Evolutionary conservation across 2,797 vertebrate genomes (phyloP).

Genomic region (Enteromius mattozi): DNA sequence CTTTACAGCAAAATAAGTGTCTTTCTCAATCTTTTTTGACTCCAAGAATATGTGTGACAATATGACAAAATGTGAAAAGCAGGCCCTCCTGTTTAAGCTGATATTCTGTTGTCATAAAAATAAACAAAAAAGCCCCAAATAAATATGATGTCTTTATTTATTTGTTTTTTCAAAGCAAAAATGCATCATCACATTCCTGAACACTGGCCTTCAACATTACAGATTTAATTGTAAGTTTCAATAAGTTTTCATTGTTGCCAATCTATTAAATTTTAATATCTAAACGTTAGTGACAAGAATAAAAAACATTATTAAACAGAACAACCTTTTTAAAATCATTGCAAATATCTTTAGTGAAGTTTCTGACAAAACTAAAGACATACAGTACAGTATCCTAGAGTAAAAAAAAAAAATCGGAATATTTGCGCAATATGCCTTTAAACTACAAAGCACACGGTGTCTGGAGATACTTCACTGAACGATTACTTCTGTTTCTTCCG

Average conservation of each 20-base stretch:
- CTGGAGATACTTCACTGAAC: slow-evolving; percentile 47
- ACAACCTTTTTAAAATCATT: slow-evolving; percentile 6
- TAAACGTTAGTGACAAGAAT: neutral
- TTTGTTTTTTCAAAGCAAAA: neutral
- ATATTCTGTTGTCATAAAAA: neutral
- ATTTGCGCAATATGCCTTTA: slow-evolving; percentile 11
- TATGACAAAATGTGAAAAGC: neutral
- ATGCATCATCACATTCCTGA: neutral
- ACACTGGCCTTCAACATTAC: neutral
- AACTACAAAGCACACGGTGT: slow-evolving; percentile 25
- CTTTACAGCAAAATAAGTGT: neutral
- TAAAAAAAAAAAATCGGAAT: neutral
- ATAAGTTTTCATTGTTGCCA: neutral
- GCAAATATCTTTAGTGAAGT: neutral
- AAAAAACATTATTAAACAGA: neutral
- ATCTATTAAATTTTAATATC: neutral
- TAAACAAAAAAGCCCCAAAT: neutral
- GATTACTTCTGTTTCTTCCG: slow-evolving; percentile 49
- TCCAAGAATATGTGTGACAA: neutral
- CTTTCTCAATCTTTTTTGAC: neutral
- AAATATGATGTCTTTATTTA: neutral
- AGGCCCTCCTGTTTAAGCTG: no score
- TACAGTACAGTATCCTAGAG: neutral
- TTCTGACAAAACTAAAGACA: slow-evolving; percentile 18
- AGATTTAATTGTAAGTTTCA: neutral